Percentiles rank a stretch among this genome's conserved stretches.
Conservation (phyloP, 2,888 invertebrate genomes). For the Dexiosoma caninum region DNA sequence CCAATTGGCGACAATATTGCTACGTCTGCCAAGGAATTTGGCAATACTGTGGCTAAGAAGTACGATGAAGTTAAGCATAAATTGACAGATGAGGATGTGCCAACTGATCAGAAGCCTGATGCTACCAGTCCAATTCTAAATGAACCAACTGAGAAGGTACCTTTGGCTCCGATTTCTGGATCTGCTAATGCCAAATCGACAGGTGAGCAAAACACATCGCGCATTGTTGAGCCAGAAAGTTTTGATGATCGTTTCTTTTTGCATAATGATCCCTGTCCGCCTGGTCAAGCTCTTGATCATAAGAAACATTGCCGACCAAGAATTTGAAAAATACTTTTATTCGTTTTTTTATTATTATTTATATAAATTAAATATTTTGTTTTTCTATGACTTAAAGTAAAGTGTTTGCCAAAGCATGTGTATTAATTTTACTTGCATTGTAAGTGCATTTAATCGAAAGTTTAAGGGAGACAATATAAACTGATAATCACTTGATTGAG, state of each 20-base stretch:
- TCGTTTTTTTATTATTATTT: background rate
- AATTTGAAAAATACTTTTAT: slow-evolving; percentile 20
- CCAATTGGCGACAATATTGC: slow-evolving; percentile 72
- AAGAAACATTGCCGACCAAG: slow-evolving; percentile 56
- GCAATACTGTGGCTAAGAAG: slow-evolving; percentile 70
- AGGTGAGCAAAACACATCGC: slow-evolving; percentile 61
- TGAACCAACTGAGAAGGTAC: slow-evolving; percentile 71
- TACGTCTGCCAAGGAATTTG: slow-evolving; percentile 72
- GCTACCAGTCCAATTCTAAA: slow-evolving; percentile 35
- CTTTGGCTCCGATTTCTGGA: slow-evolving; percentile 68
- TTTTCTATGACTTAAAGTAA: slow-evolving; percentile 20
- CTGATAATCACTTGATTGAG: too few species aligned
- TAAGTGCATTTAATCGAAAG: background rate
- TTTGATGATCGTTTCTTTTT: slow-evolving; percentile 69
- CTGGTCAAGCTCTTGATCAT: slow-evolving; percentile 63
- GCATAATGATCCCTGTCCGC: slow-evolving; percentile 64
- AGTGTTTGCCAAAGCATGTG: slow-evolving; percentile 22
- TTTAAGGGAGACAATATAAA: background rate
- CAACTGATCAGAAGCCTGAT: slow-evolving; percentile 8
- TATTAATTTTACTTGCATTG: background rate
- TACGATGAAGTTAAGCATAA: slow-evolving; percentile 74
- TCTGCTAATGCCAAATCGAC: slow-evolving; percentile 31
- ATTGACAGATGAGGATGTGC: slow-evolving; percentile 66
- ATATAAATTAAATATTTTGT: background rate
- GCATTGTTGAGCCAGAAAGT: slow-evolving; percentile 50